Evolutionary conservation across 2,888 invertebrate genomes (phyloP).

Genomic region (Opisthograptis luteolata): DNA sequence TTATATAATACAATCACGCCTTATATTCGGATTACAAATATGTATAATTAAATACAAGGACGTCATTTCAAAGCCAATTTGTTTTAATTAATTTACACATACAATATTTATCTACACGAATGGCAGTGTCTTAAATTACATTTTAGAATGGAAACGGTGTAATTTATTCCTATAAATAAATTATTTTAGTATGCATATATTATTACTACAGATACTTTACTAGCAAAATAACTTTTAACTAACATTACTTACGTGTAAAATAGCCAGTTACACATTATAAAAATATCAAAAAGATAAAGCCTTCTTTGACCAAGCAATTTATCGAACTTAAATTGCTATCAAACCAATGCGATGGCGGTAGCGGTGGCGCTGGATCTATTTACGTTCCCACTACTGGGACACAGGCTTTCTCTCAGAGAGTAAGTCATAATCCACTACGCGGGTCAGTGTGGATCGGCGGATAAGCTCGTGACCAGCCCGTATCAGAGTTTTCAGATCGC

Average conservation of each 20-base stretch:
- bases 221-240: conserved; percentile 9
- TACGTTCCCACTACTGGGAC: no score
- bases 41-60: conserved; percentile 9
- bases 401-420: no score
- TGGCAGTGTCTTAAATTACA: conserved; percentile 36
- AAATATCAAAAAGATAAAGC: conserved; percentile 5
- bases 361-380: no score
- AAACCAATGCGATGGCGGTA: no score
- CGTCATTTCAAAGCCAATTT: conserved; percentile 20
- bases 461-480: no score
- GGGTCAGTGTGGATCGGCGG: no score
- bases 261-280: conserved; percentile 11
- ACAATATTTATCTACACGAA: conserved; percentile 21
- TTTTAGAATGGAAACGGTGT: conserved; percentile 18
- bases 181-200: conserved; percentile 17
- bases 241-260: conserved; percentile 12
- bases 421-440: no score
- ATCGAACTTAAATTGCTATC: no score
- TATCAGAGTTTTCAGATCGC: no score
- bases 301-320: conserved; percentile 3
- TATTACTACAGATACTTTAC: conserved; percentile 1
- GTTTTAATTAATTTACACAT: conserved; percentile 18
- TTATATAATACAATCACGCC: conserved; percentile 3
- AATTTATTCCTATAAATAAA: conserved; percentile 28
- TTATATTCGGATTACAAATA: conserved; percentile 12